Base-by-base conservation (phyloP, 2,888 invertebrate genomes). In the Ennomos quercinarius region DNA sequence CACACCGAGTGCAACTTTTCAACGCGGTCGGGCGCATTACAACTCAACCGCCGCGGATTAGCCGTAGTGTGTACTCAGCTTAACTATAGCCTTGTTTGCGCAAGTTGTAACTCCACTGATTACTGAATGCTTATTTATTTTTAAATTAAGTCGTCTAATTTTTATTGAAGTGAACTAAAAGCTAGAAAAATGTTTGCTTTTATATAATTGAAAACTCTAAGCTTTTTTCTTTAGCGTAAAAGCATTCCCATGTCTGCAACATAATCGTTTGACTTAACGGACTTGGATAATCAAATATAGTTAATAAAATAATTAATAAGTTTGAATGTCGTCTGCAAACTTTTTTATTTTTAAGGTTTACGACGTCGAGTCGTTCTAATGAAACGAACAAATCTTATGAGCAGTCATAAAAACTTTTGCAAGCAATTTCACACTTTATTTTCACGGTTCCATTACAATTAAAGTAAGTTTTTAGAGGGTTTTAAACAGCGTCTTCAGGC, bases 41-140 rank as follows among this genome's bases (percentile, higher is more conserved):
- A 83, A 83, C 81, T 84, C 83, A 84, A 82, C 80, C 80, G 74
- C 72, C 68, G 70, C 59, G 83, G 87, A 87, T 87, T 86, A 86
- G 71, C 81, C 68, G 63, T 71, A 67, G 76, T 83, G 81, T 84
- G 81, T 84, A 81, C 79, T 78, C 70, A 74, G 81, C 84, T 87
- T 84, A 81, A 81, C 77, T 78, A 75, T 78, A 68, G 79, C 82
- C 82, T 81, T 86, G 87, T 84, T 81, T 79, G 72, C 57, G 64
- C 60, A 68, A 63, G 64, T 72, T 72, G 67, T 67, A 70, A 69
- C 67, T 67, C 60, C 56, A 48, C 67, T 72, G 68, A 76, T 78
- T 74, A 75, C 68, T 37, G 50, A 10, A 40, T 4, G 43, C 40
- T 51, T 50, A 51, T 48, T 54, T 53, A 45, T 27, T 47, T 51